Percentiles rank a stretch among this genome's conserved stretches.
Conservation (phyloP, 64 coral and sea anemone genomes). For the Stichodactyla mertensii region DNA sequence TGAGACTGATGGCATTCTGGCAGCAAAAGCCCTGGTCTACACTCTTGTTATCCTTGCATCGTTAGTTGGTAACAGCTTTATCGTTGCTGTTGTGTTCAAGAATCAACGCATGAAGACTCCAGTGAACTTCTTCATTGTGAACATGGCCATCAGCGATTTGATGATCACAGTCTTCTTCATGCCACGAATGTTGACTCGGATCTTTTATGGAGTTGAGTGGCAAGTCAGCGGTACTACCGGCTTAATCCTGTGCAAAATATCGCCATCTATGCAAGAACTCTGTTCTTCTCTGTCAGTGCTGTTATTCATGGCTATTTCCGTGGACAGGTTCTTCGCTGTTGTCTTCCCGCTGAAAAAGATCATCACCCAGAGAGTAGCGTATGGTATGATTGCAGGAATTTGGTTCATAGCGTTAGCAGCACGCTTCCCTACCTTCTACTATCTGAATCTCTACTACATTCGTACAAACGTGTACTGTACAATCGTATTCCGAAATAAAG, state of each 20-base stretch:
- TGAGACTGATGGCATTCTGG: neutral
- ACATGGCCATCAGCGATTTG: conserved; percentile 36
- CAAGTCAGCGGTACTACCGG: conserved; percentile 11
- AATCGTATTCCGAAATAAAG: neutral
- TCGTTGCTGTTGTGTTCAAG: conserved; percentile 40
- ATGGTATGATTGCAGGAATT: neutral
- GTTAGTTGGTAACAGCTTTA: conserved; percentile 22
- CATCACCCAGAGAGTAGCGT: conserved; percentile 16
- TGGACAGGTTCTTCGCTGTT: conserved; percentile 46
- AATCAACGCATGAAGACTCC: conserved; percentile 29
- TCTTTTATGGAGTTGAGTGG: conserved; percentile 38
- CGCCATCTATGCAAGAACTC: conserved; percentile 34
- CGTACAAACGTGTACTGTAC: conserved; percentile 21
- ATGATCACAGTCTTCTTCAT: conserved; percentile 53
- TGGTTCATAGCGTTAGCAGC: conserved; percentile 17
- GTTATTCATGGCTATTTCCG: neutral
- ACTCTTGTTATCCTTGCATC: conserved; percentile 36
- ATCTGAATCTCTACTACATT: neutral
- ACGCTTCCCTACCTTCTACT: conserved; percentile 32
- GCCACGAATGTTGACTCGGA: conserved; percentile 43
- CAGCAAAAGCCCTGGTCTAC: conserved; percentile 3
- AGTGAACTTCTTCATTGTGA: conserved; percentile 47
- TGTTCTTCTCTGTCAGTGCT: conserved; percentile 27
- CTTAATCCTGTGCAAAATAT: conserved; percentile 26
- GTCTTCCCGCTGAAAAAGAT: conserved; percentile 32